Evolutionary conservation across 2,113 vertebrate species (phyloP), one percentile per base, ranked within the genome.

Genomic region (Lethenteron reissneri): DNA sequence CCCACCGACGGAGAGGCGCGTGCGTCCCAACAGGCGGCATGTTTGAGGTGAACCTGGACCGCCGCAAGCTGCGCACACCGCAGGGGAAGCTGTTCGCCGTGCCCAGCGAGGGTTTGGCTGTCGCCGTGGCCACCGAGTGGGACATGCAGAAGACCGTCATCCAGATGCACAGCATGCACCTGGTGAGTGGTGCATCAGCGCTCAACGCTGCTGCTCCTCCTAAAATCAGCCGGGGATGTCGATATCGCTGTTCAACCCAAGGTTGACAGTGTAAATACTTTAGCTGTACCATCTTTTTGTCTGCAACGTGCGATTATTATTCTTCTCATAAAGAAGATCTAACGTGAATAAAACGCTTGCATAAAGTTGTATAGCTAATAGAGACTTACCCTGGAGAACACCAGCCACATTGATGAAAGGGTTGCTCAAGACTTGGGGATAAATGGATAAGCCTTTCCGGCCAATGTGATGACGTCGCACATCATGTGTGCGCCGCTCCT

Each of bases 111-210:
- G 83, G 86, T 12, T 77, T 99, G 76, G 94, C 92, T 58, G 80
- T 94, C 0, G 90, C 90, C 0, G 90, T 99, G 72, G 94, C 94
- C 14, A 92, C 88, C 0, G 92, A 99, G 57, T 99, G 94, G 94
- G 92, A 95, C 69, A 81, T 82, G 75, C 94, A 99, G 81, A 85
- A 77, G 70, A 89, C 94, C 73, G 88, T 86, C 3, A 84, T 99
- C 74, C 92, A 92, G 78, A 86, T 86, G 79, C 96, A 89, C 82
- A 85, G 87, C 0, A 99, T 99, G 94, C 94, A 99, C 17, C 75
- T 99, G 86, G 92, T 96, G 81, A 75, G 77, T 12, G 57, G n/a
- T 7, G 11, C 12, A 8, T 14, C 1, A 9, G 12, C 11, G 57
- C 15, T 12, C 17, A 58, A n/a, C 56, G 60, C 71, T 14, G 57